phyloP scores from a whole-genome alignment of 2,113 vertebrate species.

The Nothobranchius kuhntae region DNA sequence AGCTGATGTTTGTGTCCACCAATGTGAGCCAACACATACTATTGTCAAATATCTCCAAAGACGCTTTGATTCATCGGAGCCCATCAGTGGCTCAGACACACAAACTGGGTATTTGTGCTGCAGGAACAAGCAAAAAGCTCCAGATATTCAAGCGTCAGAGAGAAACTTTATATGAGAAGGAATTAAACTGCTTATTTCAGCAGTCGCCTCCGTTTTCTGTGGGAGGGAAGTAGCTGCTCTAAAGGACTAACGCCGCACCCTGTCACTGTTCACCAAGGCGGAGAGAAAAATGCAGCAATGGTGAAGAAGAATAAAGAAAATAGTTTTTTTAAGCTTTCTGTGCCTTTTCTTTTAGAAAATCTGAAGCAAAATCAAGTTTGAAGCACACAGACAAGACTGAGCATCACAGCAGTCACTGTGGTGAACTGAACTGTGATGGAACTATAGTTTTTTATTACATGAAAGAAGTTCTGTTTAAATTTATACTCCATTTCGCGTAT shows the following conservation, averaged over 20 bases:
- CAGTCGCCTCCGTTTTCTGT: slow-evolving; percentile 50
- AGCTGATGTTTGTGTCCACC: neutral
- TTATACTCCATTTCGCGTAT: too few relatives aligned
- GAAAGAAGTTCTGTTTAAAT: too few relatives aligned
- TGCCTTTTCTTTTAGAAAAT: neutral
- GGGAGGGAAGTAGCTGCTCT: slow-evolving; percentile 43
- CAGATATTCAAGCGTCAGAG: slow-evolving; percentile 28
- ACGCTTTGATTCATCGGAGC: slow-evolving; percentile 30
- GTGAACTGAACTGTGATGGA: too few relatives aligned
- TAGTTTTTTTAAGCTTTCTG: neutral
- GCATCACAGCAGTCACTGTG: too few relatives aligned
- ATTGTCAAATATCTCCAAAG: slow-evolving; percentile 36
- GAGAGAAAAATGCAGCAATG: slow-evolving; percentile 7
- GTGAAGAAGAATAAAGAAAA: slow-evolving; percentile 2
- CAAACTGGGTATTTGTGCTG: neutral
- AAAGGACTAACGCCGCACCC: slow-evolving; percentile 43
- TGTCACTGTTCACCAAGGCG: neutral
- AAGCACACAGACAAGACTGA: neutral
- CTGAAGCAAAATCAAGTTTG: neutral
- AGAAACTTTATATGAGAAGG: slow-evolving; percentile 29
- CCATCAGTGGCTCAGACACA: slow-evolving; percentile 3
- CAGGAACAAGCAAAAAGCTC: slow-evolving; percentile 7
- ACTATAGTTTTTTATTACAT: too few relatives aligned
- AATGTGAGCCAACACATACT: neutral
- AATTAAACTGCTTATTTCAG: slow-evolving; percentile 65